A percentile compares a stretch with the other conserved stretches of the same genome.
These are phyloP conservation scores for Edolisoma coerulescens DNA, from an alignment of 2,113 vertebrate species.

Conservation along the genomic window DNA sequence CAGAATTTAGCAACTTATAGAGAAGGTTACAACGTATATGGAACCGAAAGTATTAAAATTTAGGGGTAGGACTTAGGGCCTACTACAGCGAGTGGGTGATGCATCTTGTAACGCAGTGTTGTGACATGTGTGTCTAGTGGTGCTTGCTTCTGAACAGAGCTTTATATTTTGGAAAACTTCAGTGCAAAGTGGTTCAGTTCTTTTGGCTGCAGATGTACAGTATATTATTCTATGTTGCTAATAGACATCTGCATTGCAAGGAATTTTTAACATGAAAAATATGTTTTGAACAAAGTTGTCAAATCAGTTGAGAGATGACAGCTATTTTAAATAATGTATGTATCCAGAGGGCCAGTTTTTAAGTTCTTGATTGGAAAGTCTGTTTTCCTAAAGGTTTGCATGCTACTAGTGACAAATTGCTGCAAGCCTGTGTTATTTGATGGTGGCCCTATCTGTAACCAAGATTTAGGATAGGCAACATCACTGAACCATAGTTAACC, in stretches of 20 bases:
- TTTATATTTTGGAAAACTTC: slow-evolving; percentile 78
- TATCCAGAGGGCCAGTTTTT: background rate
- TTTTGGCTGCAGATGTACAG: slow-evolving; percentile 90
- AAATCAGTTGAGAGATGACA: background rate
- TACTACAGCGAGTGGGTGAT: slow-evolving; percentile 88
- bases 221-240: slow-evolving; percentile 79
- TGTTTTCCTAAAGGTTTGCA: background rate
- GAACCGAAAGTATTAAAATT: slow-evolving; percentile 99
- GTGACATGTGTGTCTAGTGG: slow-evolving; percentile 89
- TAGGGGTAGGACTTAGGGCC: slow-evolving; percentile 99
- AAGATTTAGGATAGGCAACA: background rate
- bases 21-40: slow-evolving; percentile 99
- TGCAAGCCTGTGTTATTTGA: background rate
- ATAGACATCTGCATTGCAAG: slow-evolving; percentile 95
- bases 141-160: slow-evolving; percentile 83
- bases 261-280: slow-evolving; percentile 21
- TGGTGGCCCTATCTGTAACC: background rate
- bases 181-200: slow-evolving; percentile 83
- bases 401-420: background rate
- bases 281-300: slow-evolving; percentile 8
- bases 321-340: slow-evolving; percentile 9
- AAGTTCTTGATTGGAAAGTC: background rate
- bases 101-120: slow-evolving; percentile 86
- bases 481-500: slow-evolving; percentile 51
- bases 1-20: slow-evolving; percentile 99